Base-by-base conservation (phyloP, 1,140 invertebrate genomes). In the Arion vulgaris region DNA sequence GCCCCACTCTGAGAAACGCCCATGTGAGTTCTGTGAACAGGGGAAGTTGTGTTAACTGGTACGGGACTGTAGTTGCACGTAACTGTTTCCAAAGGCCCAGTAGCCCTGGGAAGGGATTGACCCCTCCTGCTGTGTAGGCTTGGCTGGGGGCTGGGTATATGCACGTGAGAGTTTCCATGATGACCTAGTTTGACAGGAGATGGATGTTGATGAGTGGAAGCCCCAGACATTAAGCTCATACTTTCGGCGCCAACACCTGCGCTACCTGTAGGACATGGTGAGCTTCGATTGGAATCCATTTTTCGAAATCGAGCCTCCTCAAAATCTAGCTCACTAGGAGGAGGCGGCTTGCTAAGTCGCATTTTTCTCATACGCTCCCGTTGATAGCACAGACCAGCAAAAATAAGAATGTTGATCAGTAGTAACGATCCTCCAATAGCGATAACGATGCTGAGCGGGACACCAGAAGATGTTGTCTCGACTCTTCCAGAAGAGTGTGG, bases 351-450 rank as follows among this genome's bases (percentile, higher is more conserved):
- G 2, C 75, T 71, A n/a, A 34, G 1, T 71, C 84, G 77, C 73
- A 86, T 53, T 69, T 87, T 87, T 66, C 84, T 72, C 45, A 90
- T 86, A 89, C 97, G 97, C 89, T 98, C 96, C 26, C 96, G 93
- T 89, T 98, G 97, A 91, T 98, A 98, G 88, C 97, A 98, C 0
- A 98, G 96, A 1, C 97, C 97, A 53, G 96, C 96, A 89, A 98
- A 98, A 86, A 98, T 97, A 19, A 98, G 93, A 0, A 98, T 95
- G 90, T 98, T 98, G 11, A 98, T 92, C 84, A 98, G 96, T 26
- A 98, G 93, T 34, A 98, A 91, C 7, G 96, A 96, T 87, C 96
- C 97, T 2, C 97, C 97, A 80, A 98, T 97, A n/a, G 97, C 97
- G 85, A 98, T 96, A 2, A 97, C 98, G 0, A 98, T 86, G 77